phyloP scores from a whole-genome alignment of 2,113 vertebrate genomes.

The Boulengeromyrus knoepffleri region DNA sequence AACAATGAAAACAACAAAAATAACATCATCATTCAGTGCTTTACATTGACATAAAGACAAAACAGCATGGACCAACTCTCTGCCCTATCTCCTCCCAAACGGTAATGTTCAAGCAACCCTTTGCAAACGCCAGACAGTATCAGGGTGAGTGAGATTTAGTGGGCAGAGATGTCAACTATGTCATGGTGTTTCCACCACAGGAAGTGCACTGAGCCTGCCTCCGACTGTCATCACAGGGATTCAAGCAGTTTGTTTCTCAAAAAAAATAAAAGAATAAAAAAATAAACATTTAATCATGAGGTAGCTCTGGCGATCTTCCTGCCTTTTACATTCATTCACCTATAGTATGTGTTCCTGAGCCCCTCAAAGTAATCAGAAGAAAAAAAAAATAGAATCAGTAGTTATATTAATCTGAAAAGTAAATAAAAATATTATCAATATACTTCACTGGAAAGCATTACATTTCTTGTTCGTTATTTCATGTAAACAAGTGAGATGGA shows the following conservation, averaged over 20 bases:
- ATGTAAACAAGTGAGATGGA: conserved; percentile 25
- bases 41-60: conserved; percentile 36
- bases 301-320: conserved; percentile 13
- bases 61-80: conserved; percentile 27
- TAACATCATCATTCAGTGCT: conserved; percentile 57
- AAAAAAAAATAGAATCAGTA: conserved; percentile 44
- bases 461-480: conserved; percentile 35
- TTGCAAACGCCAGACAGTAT: neutral
- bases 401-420: conserved; percentile 55
- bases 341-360: neutral
- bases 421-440: conserved; percentile 40
- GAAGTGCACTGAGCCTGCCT: neutral
- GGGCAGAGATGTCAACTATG: neutral
- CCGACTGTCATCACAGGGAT: neutral
- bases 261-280: neutral
- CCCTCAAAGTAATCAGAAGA: conserved; percentile 31
- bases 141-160: neutral
- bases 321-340: conserved; percentile 23
- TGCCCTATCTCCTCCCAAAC: conserved; percentile 21
- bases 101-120: neutral
- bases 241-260: conserved; percentile 16
- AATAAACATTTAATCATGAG: conserved; percentile 10
- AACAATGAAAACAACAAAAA: conserved; percentile 20
- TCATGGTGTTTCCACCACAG: neutral
- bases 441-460: conserved; percentile 31